Base-by-base conservation (phyloP, 1,140 invertebrate genomes). In the Lasioglossum albipes region DNA sequence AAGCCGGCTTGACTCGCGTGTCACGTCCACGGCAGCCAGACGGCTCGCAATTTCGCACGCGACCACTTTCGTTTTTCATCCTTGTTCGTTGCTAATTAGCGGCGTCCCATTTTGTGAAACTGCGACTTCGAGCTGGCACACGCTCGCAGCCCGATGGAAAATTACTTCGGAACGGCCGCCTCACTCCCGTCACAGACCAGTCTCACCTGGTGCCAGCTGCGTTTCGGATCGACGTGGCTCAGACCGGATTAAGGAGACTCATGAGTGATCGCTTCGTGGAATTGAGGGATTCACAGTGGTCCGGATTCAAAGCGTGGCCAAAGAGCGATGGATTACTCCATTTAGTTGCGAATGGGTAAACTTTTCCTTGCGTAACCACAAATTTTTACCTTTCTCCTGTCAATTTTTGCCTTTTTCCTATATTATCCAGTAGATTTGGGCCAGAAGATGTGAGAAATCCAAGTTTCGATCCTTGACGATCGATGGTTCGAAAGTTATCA, bases 81-180 rank as follows among this genome's bases (percentile, higher is more conserved):
- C 36, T 41, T 7, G 31, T 65, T 41, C 36, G 1, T 2, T 20
- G 64, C 36, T 65, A 41, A 36, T 20, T 41, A 20, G 18, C 31
- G 36, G 13, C 36, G 27, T 4, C 41, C 65, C 12, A 20, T 66
- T 45, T 45, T 2, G 2, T 42, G 41, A 12, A 13, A 66, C 2
- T 41, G 13, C 31, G 16, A 65, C 16, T 41, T 20, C 57, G 7
- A 7, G 16, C 18, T 54, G 52, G 7, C 57, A 20, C 7, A n/a
- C 18, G 57, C 7, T 20, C 20, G n/a, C 20, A n/a, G 1, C 57
- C 20, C 20, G 57, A n/a, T n/a, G 57, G 20, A 59, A 59, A 59
- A 59, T 59, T 59, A 59, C 57, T 59, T 59, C n/a, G 57, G n/a
- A 59, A 59, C 57, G 57, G 20, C n/a, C 57, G 20, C n/a, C 57